phyloP scores from a whole-genome alignment of 2,888 invertebrate genomes.

The Campoplex nolae region DNA sequence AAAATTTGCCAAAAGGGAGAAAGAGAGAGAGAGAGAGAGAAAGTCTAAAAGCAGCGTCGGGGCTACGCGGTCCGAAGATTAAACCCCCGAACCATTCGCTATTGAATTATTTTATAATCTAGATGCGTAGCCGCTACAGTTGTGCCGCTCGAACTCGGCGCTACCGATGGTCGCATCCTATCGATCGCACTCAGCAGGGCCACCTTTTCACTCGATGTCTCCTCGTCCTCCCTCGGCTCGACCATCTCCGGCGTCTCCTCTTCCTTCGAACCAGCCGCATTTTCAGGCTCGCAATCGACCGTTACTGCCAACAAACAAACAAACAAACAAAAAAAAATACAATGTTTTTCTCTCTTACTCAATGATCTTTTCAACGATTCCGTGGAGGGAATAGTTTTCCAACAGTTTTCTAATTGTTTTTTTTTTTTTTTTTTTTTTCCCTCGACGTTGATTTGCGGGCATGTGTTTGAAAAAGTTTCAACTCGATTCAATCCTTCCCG shows the following conservation, averaged over 20 bases:
- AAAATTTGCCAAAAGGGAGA: constrained; percentile 17
- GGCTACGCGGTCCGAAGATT: constrained; percentile 60
- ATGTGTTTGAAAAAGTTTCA: not conserved
- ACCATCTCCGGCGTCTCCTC: constrained; percentile 60
- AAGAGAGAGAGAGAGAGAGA: constrained; percentile 3
- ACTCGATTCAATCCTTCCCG: not conserved
- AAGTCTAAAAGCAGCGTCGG: constrained; percentile 55
- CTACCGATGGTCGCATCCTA: constrained; percentile 75
- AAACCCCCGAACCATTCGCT: constrained; percentile 62
- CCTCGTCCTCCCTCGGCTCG: constrained; percentile 82
- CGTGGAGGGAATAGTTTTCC: not conserved
- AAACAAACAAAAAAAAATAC: not conserved
- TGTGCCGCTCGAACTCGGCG: constrained; percentile 72
- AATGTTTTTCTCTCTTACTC: not conserved
- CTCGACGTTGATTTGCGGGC: not conserved
- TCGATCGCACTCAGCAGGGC: constrained; percentile 85
- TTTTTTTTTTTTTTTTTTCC: not conserved
- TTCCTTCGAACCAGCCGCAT: constrained; percentile 77
- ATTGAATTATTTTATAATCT: constrained; percentile 56
- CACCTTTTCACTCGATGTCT: constrained; percentile 86
- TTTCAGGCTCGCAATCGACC: constrained; percentile 74
- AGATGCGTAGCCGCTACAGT: constrained; percentile 38
- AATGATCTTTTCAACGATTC: not conserved
- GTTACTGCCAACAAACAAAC: constrained; percentile 69
- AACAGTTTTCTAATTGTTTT: not conserved